Evolutionary conservation across 1,140 invertebrate species (phyloP).

Genomic region (Leptoteleia sp.): DNA sequence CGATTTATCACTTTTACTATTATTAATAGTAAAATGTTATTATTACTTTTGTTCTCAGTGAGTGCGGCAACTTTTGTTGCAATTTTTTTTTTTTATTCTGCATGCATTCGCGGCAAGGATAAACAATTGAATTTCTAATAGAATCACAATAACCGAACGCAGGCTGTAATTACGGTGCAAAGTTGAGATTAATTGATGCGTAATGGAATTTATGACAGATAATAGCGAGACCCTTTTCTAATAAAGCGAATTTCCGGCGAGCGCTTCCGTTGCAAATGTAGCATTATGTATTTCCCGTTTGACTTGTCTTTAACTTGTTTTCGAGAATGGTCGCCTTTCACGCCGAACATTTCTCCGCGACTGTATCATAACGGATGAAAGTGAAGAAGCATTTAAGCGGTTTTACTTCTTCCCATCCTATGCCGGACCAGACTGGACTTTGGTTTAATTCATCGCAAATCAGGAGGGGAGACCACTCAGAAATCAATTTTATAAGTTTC

Average conservation of each 20-base stretch:
- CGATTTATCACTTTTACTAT: no score
- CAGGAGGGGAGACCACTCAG: no score
- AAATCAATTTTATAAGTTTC: no score
- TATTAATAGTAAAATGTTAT: no score
- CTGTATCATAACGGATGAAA: conserved; percentile 61
- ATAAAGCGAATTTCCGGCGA: conserved; percentile 59
- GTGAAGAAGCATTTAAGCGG: conserved; percentile 47
- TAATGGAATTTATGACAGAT: conserved; percentile 46
- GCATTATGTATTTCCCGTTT: conserved; percentile 59
- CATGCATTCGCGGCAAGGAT: neutral
- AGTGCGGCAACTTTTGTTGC: no score
- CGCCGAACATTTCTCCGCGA: conserved; percentile 52
- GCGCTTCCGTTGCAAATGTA: conserved; percentile 58
- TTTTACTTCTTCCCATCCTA: conserved; percentile 4
- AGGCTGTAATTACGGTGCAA: conserved; percentile 31
- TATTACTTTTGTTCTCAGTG: no score
- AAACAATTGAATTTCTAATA: conserved; percentile 43
- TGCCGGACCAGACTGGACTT: conserved; percentile 1
- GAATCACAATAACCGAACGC: conserved; percentile 26
- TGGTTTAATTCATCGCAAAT: no score
- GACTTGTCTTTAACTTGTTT: conserved; percentile 63
- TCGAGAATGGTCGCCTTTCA: conserved; percentile 65
- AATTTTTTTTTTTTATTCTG: no score
- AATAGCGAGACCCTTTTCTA: conserved; percentile 46
- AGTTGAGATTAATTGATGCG: conserved; percentile 55